These are phyloP conservation scores for Aporrectodea caliginosa DNA, from an alignment of 1,140 invertebrate species.

Conservation along the genomic window DNA sequence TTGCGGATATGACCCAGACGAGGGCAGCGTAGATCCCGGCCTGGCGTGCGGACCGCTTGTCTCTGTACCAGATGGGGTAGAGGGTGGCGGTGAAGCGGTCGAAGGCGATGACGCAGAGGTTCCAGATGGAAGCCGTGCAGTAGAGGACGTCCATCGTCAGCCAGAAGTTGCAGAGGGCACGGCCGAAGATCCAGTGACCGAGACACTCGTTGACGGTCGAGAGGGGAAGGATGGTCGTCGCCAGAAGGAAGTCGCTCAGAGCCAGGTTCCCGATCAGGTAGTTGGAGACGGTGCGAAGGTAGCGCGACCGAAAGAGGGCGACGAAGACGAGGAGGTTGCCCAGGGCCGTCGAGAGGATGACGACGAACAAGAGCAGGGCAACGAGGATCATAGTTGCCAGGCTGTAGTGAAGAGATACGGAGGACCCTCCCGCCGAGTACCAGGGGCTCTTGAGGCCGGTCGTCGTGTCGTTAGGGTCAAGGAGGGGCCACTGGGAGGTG, in stretches of 20 bases:
- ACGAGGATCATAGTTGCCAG: constrained; percentile 36
- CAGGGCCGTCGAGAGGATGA: constrained; percentile 52
- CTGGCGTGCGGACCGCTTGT: constrained; percentile 43
- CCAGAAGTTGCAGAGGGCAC: constrained; percentile 33
- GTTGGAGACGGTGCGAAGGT: no score
- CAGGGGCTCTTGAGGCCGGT: no score
- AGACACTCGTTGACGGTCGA: no score
- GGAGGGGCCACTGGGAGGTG: no score
- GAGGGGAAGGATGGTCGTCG: constrained; percentile 53
- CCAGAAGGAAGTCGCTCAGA: constrained; percentile 54
- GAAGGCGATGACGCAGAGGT: no score
- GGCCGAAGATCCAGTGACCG: constrained; percentile 55
- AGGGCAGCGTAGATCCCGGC: constrained; percentile 49
- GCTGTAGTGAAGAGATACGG: constrained; percentile 23
- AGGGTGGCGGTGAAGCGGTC: no score
- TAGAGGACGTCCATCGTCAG: constrained; percentile 48
- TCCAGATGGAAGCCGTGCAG: constrained; percentile 56
- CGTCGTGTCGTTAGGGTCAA: no score
- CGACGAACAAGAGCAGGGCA: constrained; percentile 41
- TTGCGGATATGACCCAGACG: constrained; percentile 40
- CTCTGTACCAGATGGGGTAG: constrained; percentile 54
- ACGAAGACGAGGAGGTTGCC: constrained; percentile 53
- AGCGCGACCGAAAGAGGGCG: constrained; percentile 48
- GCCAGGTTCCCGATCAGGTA: no score
- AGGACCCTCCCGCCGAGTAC: no score